These are phyloP conservation scores for Macrostomum lignano DNA, from an alignment of 1,140 invertebrate species.

Conservation along the genomic window DNA sequence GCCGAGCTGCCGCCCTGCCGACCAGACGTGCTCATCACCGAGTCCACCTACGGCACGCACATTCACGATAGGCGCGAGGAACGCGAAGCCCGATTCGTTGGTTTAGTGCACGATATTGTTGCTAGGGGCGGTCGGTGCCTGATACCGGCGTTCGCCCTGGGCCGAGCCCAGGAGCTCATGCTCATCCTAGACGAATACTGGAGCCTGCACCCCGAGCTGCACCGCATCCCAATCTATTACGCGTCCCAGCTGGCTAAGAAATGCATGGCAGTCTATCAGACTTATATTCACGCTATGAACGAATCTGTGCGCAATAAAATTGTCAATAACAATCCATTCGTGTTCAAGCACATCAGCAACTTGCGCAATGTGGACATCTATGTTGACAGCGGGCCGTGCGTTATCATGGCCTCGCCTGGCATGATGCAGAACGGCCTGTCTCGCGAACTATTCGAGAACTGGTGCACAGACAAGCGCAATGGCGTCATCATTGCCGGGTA, in stretches of 20 bases:
- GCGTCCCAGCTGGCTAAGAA: slow-evolving; percentile 93
- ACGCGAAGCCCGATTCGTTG: slow-evolving; percentile 69
- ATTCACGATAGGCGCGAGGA: slow-evolving; percentile 93
- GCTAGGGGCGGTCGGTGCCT: slow-evolving; percentile 72
- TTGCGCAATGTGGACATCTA: slow-evolving; percentile 35
- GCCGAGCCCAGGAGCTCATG: slow-evolving; percentile 47
- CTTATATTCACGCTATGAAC: slow-evolving; percentile 97
- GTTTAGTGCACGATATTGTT: slow-evolving; percentile 78
- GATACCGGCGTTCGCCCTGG: slow-evolving; percentile 91
- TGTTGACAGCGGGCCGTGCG: slow-evolving; percentile 66
- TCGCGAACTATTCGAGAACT: slow-evolving; percentile 81
- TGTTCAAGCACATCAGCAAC: slow-evolving; percentile 94
- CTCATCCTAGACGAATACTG: slow-evolving; percentile 60
- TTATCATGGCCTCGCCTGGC: slow-evolving; percentile 91
- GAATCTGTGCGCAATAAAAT: slow-evolving; percentile 79
- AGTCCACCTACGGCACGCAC: slow-evolving; percentile 95
- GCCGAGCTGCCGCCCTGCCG: slow-evolving; percentile 81
- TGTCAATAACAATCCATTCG: slow-evolving; percentile 89
- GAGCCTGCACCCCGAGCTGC: slow-evolving; percentile 81
- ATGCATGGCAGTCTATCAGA: slow-evolving; percentile 98
- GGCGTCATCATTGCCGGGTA: slow-evolving; percentile 94
- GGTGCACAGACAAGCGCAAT: slow-evolving; percentile 90
- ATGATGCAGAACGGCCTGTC: slow-evolving; percentile 99
- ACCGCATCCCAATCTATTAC: slow-evolving; percentile 82
- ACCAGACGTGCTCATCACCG: slow-evolving; percentile 78